Evolutionary conservation across 2,888 invertebrate species (phyloP), one percentile per base, ranked within the genome.

Genomic region (Lampropteryx suffumata): DNA sequence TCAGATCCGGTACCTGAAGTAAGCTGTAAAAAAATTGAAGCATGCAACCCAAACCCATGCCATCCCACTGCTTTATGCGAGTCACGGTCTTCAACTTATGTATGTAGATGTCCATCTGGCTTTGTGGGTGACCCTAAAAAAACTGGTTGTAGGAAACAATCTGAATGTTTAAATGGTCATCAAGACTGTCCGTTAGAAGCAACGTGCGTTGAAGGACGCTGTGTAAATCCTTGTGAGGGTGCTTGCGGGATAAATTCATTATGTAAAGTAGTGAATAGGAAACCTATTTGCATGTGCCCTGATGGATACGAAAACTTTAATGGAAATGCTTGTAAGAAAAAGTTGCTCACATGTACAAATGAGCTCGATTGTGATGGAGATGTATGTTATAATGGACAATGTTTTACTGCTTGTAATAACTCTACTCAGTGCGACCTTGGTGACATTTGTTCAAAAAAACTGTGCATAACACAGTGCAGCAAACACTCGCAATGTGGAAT

Each of bases 1-100:
- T 93, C 95, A 1, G 95, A 96, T 75, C 97, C 97, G 1, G 82
- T 95, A 21, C 93, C 97, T n/a, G 97, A 97, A 65, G 92, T 96
- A 8, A 94, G 94, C 70, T 97, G 97, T 72, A 91, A 92, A 42
- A 91, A 92, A 54, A 87, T 94, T 9, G 94, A 96, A 63, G 90
- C 92, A 30, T 97, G 97, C 70, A 92, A 91, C 61, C 92, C 95
- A 0, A 95, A 94, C 72, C 94, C 96, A 7, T 98, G 97, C 67
- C 97, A 97, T 75, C 79, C 92, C 1, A 92, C 95, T 0, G 97
- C 97, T 1, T 85, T 95, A 42, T 97, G 97, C 73, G 93, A 96
- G 72, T 89, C 93, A 3, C 91, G 92, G 42, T 82, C 92, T 4
- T 91, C 92, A 10, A 94, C 95, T 21, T 94, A 94, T 50, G 83